Percentiles rank a stretch among this genome's conserved stretches.
These are phyloP conservation scores for Morinoia aosen DNA, from an alignment of 2,888 invertebrate genomes.

Conservation along the genomic window DNA sequence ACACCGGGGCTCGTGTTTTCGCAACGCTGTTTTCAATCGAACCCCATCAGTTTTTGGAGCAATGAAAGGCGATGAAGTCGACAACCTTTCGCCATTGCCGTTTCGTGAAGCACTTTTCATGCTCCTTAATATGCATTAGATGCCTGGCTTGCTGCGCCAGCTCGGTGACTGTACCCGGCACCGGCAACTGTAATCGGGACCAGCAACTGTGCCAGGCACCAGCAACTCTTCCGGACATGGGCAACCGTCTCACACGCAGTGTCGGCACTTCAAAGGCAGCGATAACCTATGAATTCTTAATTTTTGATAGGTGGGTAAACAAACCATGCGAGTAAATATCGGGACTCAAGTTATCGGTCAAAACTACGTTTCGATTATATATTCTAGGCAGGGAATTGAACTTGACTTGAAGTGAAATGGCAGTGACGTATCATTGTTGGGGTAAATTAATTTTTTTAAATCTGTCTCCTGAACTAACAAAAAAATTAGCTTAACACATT, in stretches of 20 bases:
- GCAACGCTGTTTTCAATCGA: conserved; percentile 28
- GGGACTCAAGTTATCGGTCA: too few species aligned
- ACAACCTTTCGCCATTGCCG: conserved; percentile 16
- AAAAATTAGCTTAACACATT: too few species aligned
- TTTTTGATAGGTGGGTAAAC: too few species aligned
- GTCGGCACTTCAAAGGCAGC: too few species aligned
- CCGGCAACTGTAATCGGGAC: neutral
- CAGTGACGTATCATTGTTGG: too few species aligned
- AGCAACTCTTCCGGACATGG: neutral
- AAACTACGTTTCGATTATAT: too few species aligned
- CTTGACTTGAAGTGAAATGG: too few species aligned
- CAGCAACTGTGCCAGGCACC: neutral
- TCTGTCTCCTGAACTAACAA: too few species aligned
- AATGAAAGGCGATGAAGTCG: conserved; percentile 43
- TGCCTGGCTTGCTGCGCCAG: neutral
- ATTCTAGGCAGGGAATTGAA: too few species aligned
- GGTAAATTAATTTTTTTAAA: too few species aligned
- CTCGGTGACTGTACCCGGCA: neutral
- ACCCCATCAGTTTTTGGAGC: conserved; percentile 20
- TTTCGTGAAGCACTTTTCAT: conserved; percentile 11
- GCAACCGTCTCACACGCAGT: neutral
- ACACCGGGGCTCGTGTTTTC: neutral
- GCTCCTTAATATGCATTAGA: conserved; percentile 37
- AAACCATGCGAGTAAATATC: too few species aligned
- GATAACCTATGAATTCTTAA: too few species aligned